A percentile compares a stretch with the other conserved stretches of the same genome.
These are phyloP conservation scores for Eulemur macaco DNA, from an alignment of 2,113 vertebrate genomes.

Conservation along the genomic window DNA sequence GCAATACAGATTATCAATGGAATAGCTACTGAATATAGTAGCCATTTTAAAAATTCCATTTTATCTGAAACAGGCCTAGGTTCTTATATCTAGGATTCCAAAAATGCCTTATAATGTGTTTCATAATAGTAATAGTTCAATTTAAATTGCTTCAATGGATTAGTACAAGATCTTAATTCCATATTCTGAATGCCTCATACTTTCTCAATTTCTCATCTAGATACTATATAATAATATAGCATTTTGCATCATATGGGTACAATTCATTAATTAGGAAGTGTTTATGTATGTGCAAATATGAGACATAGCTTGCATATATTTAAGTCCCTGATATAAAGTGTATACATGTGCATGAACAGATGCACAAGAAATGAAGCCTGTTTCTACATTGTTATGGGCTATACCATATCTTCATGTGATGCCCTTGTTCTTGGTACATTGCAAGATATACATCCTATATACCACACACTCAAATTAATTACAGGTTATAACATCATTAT, in stretches of 20 bases:
- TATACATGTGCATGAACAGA: neutral
- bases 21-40: neutral
- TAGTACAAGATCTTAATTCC: neutral
- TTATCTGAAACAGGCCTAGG: neutral
- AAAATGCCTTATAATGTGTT: neutral
- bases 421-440: neutral
- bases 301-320: neutral
- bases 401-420: too few species aligned
- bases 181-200: neutral
- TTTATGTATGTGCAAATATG: neutral
- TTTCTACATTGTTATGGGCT: neutral
- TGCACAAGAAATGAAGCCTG: neutral
- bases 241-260: neutral
- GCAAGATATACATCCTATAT: neutral
- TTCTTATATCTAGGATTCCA: neutral
- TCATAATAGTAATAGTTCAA: neutral
- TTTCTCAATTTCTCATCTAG: neutral
- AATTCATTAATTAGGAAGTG: neutral
- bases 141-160: neutral
- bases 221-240: neutral
- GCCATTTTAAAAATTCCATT: neutral
- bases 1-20: neutral
- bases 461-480: neutral
- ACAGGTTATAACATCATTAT: neutral
- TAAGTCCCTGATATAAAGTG: neutral